Evolutionary conservation across 2,113 vertebrate species (phyloP), one percentile per base, ranked within the genome.

Genomic region (Lophius piscatorius): DNA sequence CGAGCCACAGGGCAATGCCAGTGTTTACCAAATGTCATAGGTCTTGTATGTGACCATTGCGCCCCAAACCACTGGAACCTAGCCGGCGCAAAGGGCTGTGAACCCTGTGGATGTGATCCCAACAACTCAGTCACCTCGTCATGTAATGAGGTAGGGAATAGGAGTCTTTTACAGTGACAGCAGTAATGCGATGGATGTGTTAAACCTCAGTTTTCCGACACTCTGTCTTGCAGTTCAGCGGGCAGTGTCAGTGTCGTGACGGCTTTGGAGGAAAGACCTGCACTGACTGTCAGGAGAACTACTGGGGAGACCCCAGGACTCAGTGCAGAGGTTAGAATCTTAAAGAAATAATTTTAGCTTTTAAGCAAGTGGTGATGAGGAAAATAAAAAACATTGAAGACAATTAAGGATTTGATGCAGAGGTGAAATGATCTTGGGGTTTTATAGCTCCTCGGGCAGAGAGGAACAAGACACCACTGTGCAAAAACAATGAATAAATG

Each of bases 211-310:
- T 31, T 31, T 7, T 31, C 8, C 5, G 5, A 1, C 13, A 13
- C 12, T 26, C 18, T 81, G 35, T 40, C 6, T 17, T 63, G 5
- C 76, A 99, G 97, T 95, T 99, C 72, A 95, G 93, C 1, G 97
- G 97, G 3, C 92, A 97, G 75, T 99, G 97, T 81, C 94, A 93
- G 1, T 99, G 97, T 54, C 94, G 67, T n/a, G 85, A 91, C 0
- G 97, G 97, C 44, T 98, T 98, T 0, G 97, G 97, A 3, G 97
- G 97, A 7, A 92, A 83, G 46, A 94, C 91, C 17, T 99, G 97
- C 63, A 85, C 92, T 0, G 92, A 97, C 62, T 98, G 97, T 80
- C 93, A 95, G 83, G 97, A 97, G 68, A 94, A 96, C 55, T 94
- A 93, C 85, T 99, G 96, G 96, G 97, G 97, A 1, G 85, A 99